Evolutionary conservation across 2,113 vertebrate species (phyloP).

Genomic region (Sorex fumeus): DNA sequence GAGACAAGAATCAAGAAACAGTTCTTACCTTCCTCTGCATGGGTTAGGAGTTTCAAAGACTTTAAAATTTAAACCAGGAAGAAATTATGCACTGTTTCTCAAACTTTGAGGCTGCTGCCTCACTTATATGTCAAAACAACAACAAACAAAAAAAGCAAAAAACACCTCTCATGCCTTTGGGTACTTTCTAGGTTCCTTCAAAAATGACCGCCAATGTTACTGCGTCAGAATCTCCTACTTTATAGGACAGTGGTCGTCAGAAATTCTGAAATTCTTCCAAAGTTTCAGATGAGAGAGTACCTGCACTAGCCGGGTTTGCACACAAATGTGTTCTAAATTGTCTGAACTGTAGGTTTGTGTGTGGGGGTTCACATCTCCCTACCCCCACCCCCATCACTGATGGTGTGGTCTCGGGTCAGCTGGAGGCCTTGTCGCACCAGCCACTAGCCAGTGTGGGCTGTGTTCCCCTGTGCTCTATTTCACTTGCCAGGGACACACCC

Average conservation of each 20-base stretch:
- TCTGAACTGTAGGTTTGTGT: neutral
- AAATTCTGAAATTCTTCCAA: neutral
- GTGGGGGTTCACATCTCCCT: fast-evolving
- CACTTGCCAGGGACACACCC: neutral
- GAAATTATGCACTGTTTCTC: neutral
- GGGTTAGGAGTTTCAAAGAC: neutral
- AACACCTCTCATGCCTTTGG: neutral
- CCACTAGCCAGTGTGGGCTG: too few relatives aligned
- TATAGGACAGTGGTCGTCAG: neutral
- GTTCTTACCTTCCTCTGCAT: neutral
- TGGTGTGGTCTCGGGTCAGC: neutral
- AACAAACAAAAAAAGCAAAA: too few relatives aligned
- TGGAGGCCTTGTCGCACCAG: neutral
- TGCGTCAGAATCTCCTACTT: neutral
- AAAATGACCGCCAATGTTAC: neutral
- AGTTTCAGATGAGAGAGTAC: neutral
- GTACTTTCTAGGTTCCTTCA: neutral
- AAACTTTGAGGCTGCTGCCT: neutral
- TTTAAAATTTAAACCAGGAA: neutral
- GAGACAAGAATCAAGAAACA: neutral
- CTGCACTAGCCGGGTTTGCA: neutral
- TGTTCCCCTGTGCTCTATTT: neutral
- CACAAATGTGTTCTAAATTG: neutral
- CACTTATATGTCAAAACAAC: too few relatives aligned
- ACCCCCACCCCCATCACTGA: neutral